Evolutionary conservation across 2,888 invertebrate species (phyloP).

Genomic region (Pterobdella sp.): DNA sequence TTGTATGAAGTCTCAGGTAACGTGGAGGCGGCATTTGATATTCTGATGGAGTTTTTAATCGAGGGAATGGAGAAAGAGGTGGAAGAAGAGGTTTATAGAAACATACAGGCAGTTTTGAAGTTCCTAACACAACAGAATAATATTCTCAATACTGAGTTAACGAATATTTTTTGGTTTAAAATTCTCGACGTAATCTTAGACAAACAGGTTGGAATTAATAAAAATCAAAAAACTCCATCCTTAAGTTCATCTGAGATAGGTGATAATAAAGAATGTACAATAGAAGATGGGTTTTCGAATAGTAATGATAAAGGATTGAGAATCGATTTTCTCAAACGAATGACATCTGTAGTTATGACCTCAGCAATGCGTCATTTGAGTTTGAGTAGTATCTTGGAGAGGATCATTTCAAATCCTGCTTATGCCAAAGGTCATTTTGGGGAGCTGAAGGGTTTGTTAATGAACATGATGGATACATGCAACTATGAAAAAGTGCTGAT

Average conservation of each 20-base stretch:
- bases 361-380: constrained; percentile 57
- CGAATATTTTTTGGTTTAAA: constrained; percentile 22
- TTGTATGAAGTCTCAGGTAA: constrained; percentile 69
- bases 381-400: constrained; percentile 55
- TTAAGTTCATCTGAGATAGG: neutral
- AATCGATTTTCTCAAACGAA: constrained; percentile 48
- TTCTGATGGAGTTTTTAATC: constrained; percentile 44
- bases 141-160: constrained; percentile 9
- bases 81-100: neutral
- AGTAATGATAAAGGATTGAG: neutral
- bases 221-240: neutral
- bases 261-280: neutral
- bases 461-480: constrained; percentile 67
- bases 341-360: constrained; percentile 55
- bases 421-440: constrained; percentile 56
- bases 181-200: constrained; percentile 23
- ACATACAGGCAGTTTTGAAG: constrained; percentile 5
- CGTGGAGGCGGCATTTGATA: constrained; percentile 63
- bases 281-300: neutral
- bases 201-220: constrained; percentile 16
- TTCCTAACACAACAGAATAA: constrained; percentile 16
- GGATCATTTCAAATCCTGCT: constrained; percentile 53
- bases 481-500: constrained; percentile 65
- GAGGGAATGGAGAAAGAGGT: neutral
- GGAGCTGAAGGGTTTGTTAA: constrained; percentile 55